These are phyloP conservation scores for Corvus hawaiiensis DNA, from an alignment of 2,113 vertebrate species.

Conservation along the genomic window DNA sequence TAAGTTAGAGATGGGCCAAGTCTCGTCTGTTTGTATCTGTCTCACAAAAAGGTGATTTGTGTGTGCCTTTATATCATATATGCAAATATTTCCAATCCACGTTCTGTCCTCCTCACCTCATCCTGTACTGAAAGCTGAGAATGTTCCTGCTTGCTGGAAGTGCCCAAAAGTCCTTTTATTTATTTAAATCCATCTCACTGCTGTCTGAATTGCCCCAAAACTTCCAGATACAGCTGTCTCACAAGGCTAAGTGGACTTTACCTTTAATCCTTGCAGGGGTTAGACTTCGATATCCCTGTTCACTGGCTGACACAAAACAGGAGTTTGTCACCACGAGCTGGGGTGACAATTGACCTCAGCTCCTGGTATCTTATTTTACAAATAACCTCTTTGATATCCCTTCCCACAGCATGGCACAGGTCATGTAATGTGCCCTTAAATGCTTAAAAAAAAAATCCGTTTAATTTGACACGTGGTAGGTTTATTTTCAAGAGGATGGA, in stretches of 20 bases:
- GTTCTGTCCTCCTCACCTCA: background rate
- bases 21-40: background rate
- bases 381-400: background rate
- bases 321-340: background rate
- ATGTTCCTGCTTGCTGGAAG: background rate
- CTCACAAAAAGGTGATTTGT: background rate
- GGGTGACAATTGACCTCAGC: background rate
- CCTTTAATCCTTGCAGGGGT: background rate
- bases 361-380: background rate
- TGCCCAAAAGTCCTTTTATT: background rate
- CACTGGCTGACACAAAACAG: background rate
- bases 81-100: background rate
- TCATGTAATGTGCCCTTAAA: background rate
- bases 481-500: background rate
- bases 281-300: rapidly evolving
- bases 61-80: background rate
- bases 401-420: background rate
- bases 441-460: background rate
- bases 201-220: background rate
- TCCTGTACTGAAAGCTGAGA: background rate
- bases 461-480: background rate
- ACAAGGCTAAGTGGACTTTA: background rate
- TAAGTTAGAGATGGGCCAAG: background rate
- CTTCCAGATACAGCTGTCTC: background rate
- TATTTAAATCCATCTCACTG: background rate